Base-by-base conservation (phyloP, 1,140 invertebrate species). In the Rhyacophila brunnea region DNA sequence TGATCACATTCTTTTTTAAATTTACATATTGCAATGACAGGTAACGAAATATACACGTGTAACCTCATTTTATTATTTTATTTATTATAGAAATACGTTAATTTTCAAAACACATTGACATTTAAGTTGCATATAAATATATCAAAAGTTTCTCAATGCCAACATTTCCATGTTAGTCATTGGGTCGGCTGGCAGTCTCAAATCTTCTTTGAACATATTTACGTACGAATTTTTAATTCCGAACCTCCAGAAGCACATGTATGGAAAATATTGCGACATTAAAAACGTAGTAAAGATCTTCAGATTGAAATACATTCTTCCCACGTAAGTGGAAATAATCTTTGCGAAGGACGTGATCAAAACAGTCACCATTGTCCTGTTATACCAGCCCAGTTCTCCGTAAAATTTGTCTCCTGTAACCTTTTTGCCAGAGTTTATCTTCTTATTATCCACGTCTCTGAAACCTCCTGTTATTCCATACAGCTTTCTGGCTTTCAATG, bases 251-350 rank as follows among this genome's bases (percentile, higher is more conserved):
- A 79, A 75, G 0, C 71, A 72, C 13, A 79, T 42, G 52, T 71
- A 77, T 0, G 77, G 77, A 61, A 74, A 75, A 48, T 75, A 72
- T 17, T 72, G 75, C 67, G 75, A 70, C 0, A 77, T 50, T 1
- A 71, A 45, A 2, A 74, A 4, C 42, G 65, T 70, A 14, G 70
- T 67, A 23, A 49, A 54, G 13, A 68, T 74, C 19, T 73, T 70
- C 0, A 69, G n/a, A 40, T 74, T 76, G 10, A 74, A 68, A 42
- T 72, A 74, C 7, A 67, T 14, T 6, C 71, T 64, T 10, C 74
- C 74, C 17, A 76, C 18, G 19, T 42, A 68, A 0, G 70, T 70
- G 0, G 46, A 52, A 60, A 72, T 70, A 1, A 74, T 17, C 0
- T 38, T 43, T 0, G 48, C 42, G 4, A 55, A 45, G 38, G 68